A percentile compares a stretch with the other conserved stretches of the same genome.
These are phyloP conservation scores for Tenthredo mesomela DNA, from an alignment of 2,888 invertebrate genomes.

Conservation along the genomic window DNA sequence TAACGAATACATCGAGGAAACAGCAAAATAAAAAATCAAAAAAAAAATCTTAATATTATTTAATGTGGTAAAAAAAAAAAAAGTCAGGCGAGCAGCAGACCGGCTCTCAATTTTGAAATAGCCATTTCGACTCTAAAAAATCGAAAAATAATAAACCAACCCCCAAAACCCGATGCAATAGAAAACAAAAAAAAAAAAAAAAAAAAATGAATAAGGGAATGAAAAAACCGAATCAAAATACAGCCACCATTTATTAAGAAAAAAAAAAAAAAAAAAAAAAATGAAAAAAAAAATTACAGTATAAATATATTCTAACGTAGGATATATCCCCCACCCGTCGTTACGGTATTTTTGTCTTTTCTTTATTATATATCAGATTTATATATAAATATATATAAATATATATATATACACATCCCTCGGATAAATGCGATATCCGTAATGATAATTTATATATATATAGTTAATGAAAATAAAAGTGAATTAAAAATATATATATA, in stretches of 20 bases:
- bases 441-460: no score
- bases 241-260: conserved; percentile 71
- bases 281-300: conserved; percentile 53
- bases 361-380: no score
- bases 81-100: conserved; percentile 77
- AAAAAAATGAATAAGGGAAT: conserved; percentile 77
- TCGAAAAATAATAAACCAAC: conserved; percentile 78
- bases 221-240: conserved; percentile 78
- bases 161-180: conserved; percentile 89
- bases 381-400: no score
- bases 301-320: conserved; percentile 71
- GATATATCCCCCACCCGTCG: conserved; percentile 65
- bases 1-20: conserved; percentile 49
- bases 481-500: neutral
- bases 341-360: no score
- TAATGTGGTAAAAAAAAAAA: conserved; percentile 61
- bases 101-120: conserved; percentile 88
- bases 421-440: conserved; percentile 17
- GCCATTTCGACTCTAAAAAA: conserved; percentile 80
- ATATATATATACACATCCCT: no score
- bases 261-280: conserved; percentile 68
- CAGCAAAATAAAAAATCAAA: conserved; percentile 58
- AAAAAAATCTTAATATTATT: conserved; percentile 61
- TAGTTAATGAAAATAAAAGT: no score
- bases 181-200: conserved; percentile 79